Conservation (phyloP, 1,140 invertebrate genomes). For the Teleopsis dalmanni region DNA sequence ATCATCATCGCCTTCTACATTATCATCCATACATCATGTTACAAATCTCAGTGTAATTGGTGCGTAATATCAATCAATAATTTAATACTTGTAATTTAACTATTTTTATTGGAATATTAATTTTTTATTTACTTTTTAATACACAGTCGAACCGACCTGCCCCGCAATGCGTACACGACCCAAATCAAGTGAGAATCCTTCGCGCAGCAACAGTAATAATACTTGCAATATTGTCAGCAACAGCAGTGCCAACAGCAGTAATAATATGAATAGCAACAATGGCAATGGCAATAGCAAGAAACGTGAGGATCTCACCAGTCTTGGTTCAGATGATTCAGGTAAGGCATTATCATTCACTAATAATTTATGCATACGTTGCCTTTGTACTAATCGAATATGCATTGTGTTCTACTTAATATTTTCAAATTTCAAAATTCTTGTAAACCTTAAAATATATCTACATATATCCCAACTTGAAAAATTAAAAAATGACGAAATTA, state of each 20-base stretch:
- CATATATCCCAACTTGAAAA: too few species aligned
- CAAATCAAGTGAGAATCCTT: conserved; percentile 27
- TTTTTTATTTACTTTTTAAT: conserved; percentile 2
- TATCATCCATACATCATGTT: conserved; percentile 18
- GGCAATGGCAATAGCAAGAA: conserved; percentile 40
- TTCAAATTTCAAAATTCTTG: background rate
- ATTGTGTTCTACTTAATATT: too few species aligned
- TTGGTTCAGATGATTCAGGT: conserved; percentile 79
- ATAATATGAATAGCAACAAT: conserved; percentile 25
- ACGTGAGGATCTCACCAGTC: conserved; percentile 61
- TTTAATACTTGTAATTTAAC: too few species aligned
- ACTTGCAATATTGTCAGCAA: conserved; percentile 6
- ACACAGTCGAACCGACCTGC: conserved; percentile 28
- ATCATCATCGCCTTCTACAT: conserved; percentile 20
- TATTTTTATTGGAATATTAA: background rate
- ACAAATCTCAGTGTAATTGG: background rate
- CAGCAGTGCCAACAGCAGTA: conserved; percentile 14
- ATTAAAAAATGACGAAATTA: too few species aligned
- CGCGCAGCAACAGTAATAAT: conserved; percentile 12
- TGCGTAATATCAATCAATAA: background rate
- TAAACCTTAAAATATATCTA: background rate
- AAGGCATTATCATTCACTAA: conserved; percentile 2
- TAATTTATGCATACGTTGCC: background rate
- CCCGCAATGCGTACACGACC: conserved; percentile 28
- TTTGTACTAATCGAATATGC: background rate